A percentile compares a stretch with the other conserved stretches of the same genome.
Evolutionary conservation across 2,113 vertebrate species (phyloP).

Genomic region (Butorides virescens): DNA sequence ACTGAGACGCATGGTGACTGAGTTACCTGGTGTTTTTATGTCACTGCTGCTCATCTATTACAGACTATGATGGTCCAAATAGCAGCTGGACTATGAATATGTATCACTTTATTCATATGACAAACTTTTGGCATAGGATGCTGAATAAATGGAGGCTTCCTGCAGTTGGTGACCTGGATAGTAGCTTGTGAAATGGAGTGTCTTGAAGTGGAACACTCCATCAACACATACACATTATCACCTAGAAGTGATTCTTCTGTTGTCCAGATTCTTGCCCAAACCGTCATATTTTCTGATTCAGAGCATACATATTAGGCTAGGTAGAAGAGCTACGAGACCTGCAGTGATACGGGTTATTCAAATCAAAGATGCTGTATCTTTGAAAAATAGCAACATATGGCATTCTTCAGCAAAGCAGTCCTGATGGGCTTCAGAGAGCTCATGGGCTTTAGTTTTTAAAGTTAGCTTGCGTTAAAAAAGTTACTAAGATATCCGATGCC

Average conservation of each 20-base stretch:
- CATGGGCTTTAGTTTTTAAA: neutral
- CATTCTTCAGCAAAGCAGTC: neutral
- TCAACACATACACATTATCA: neutral
- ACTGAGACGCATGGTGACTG: neutral
- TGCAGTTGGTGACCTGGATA: neutral
- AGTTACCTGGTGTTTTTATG: conserved; percentile 32
- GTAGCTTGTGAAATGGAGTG: neutral
- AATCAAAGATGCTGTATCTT: neutral
- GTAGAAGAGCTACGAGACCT: neutral
- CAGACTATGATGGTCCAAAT: conserved; percentile 1
- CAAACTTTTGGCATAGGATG: neutral
- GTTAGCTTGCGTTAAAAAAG: neutral
- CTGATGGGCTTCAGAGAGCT: neutral
- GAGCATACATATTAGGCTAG: neutral
- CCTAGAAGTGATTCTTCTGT: neutral
- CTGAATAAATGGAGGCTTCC: neutral
- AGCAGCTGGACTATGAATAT: conserved; percentile 43
- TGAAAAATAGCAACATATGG: neutral
- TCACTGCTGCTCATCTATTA: conserved; percentile 1
- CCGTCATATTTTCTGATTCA: neutral
- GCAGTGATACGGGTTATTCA: neutral
- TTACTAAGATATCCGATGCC: neutral
- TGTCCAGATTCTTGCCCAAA: neutral
- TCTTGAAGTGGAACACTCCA: conserved; percentile 1
- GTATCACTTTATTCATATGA: neutral